Conservation (phyloP, 2,113 vertebrate genomes). For the Ceyx melanurus region DNA sequence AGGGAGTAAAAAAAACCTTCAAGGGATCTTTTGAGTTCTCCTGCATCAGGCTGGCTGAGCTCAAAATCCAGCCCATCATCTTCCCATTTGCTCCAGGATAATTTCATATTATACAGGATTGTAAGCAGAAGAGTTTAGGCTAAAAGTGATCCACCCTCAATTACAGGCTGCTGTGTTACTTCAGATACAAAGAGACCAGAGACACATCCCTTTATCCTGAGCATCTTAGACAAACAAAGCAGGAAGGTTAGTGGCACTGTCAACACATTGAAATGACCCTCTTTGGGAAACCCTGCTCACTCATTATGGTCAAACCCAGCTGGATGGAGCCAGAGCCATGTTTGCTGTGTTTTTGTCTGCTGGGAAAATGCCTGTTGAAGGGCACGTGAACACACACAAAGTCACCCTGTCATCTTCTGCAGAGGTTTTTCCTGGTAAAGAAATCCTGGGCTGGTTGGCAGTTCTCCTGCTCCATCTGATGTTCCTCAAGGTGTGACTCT, state of each 20-base stretch:
- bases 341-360: neutral
- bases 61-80: neutral
- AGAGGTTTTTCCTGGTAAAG: neutral
- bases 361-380: neutral
- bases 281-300: neutral
- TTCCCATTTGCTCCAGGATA: neutral
- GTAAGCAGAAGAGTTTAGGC: neutral
- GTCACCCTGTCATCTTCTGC: rapidly evolving
- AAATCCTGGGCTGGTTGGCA: neutral
- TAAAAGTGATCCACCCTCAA: neutral
- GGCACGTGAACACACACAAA: rapidly evolving
- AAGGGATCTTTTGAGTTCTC: neutral
- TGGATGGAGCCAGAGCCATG: neutral
- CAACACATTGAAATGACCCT: neutral
- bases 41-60: neutral
- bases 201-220: neutral
- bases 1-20: neutral
- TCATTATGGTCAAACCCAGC: neutral
- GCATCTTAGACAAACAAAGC: neutral
- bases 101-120: neutral
- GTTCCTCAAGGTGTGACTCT: neutral
- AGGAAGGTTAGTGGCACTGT: neutral
- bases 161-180: neutral
- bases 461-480: neutral
- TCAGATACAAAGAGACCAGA: neutral